phyloP scores from a whole-genome alignment of 2,113 vertebrate genomes.

The Egretta garzetta region DNA sequence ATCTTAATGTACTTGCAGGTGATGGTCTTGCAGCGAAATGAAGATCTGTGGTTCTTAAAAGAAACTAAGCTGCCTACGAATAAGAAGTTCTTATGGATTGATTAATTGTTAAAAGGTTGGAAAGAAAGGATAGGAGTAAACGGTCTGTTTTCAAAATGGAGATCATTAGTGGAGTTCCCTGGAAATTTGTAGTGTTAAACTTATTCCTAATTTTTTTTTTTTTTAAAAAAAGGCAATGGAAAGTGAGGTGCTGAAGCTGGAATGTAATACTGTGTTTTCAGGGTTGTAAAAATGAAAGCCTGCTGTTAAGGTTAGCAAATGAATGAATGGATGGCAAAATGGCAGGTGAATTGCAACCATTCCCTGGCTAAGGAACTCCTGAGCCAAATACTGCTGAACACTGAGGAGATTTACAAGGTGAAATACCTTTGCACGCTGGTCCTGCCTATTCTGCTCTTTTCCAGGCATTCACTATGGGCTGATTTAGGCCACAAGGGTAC shows the following conservation, averaged over 20 bases:
- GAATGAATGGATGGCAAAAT: not conserved
- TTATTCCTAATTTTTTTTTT: not conserved
- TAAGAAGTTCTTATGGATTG: not conserved
- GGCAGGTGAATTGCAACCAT: not conserved
- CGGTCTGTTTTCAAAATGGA: not conserved
- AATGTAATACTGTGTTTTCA: not conserved
- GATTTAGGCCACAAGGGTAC: not conserved
- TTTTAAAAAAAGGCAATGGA: not conserved
- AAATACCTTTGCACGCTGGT: not conserved
- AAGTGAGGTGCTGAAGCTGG: not conserved
- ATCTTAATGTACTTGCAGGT: not conserved
- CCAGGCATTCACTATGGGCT: not conserved
- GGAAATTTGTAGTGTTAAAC: not conserved
- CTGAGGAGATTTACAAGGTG: not conserved
- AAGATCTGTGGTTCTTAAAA: not conserved
- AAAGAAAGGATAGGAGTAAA: not conserved
- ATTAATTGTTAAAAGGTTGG: not conserved
- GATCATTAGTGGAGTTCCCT: not conserved
- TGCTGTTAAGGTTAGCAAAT: not conserved
- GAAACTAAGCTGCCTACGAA: not conserved
- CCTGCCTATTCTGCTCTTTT: not conserved
- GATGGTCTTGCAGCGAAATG: not conserved
- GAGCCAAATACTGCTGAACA: not conserved
- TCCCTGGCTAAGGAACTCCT: not conserved
- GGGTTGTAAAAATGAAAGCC: not conserved